Evolutionary conservation across 2,797 vertebrate species (phyloP).

Genomic region (Micromesistius poutassou): DNA sequence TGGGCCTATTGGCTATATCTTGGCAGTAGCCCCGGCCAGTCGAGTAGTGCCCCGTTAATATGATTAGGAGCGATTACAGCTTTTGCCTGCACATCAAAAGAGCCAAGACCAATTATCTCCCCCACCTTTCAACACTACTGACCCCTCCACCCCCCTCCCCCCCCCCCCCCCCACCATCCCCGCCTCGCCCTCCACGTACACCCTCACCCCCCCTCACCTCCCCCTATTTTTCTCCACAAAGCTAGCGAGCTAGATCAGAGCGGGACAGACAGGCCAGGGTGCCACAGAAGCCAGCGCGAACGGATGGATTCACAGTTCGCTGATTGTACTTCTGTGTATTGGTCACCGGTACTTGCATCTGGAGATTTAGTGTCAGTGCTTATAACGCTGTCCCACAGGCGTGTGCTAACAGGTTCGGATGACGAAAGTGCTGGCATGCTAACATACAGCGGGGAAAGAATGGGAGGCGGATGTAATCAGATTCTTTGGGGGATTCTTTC

Average conservation of each 20-base stretch:
- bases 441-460: conserved; percentile 16
- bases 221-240: conserved; percentile 13
- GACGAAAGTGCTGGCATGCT: conserved; percentile 35
- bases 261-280: conserved; percentile 39
- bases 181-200: conserved; percentile 20
- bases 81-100: conserved; percentile 74
- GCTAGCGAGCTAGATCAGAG: conserved; percentile 36
- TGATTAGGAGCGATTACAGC: conserved; percentile 71
- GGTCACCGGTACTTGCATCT: conserved; percentile 42
- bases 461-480: conserved; percentile 24
- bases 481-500: conserved; percentile 31
- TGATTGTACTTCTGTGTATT: conserved; percentile 56
- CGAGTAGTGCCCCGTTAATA: conserved; percentile 69
- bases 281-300: conserved; percentile 46
- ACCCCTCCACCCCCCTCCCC: conserved; percentile 30
- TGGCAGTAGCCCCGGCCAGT: conserved; percentile 48
- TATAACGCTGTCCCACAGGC: conserved; percentile 58
- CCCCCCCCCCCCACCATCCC: conserved; percentile 35
- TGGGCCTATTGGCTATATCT: conserved; percentile 51
- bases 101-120: conserved; percentile 75
- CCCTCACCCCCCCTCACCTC: conserved; percentile 7
- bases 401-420: conserved; percentile 46
- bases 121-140: conserved; percentile 63
- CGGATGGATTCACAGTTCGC: conserved; percentile 56
- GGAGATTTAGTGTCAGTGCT: conserved; percentile 53